A percentile compares a stretch with the other conserved stretches of the same genome.
Evolutionary conservation across 2,113 vertebrate species (phyloP).

Genomic region (Rattus rattus): DNA sequence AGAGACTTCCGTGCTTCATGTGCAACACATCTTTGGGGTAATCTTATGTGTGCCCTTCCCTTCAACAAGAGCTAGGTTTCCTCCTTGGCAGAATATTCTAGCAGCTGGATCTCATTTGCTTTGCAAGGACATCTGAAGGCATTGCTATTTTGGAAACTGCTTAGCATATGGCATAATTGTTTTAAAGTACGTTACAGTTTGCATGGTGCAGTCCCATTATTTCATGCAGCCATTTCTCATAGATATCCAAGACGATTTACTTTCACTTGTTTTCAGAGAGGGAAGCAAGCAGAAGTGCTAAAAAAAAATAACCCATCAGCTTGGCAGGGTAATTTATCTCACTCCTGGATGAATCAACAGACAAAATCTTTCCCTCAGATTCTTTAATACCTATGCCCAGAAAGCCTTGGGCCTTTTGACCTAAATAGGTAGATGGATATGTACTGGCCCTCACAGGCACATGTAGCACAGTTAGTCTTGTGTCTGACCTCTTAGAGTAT

Average conservation of each 20-base stretch:
- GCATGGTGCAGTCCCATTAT: conserved; percentile 42
- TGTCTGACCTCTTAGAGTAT: not conserved
- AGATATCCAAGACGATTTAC: not conserved
- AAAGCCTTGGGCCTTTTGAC: conserved; percentile 36
- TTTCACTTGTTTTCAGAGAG: conserved; percentile 49
- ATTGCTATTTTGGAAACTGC: conserved; percentile 72
- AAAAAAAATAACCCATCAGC: not conserved
- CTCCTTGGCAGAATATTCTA: conserved; percentile 36
- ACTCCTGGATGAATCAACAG: conserved; percentile 35
- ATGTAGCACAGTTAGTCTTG: not conserved
- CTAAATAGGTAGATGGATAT: not conserved
- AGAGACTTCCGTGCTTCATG: conserved; percentile 57
- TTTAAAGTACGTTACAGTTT: conserved; percentile 69
- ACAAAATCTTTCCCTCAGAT: conserved; percentile 51
- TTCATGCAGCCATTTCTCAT: conserved; percentile 48
- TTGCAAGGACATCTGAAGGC: conserved; percentile 72
- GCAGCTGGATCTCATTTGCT: conserved; percentile 78
- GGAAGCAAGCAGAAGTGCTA: conserved; percentile 42
- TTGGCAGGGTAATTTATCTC: not conserved
- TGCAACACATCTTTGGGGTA: conserved; percentile 59
- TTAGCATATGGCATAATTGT: conserved; percentile 69
- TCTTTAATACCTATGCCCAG: not conserved
- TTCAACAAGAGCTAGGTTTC: conserved; percentile 66
- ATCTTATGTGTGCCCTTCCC: conserved; percentile 62
- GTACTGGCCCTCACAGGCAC: not conserved